These are phyloP conservation scores for Cephus runcator DNA, from an alignment of 2,888 invertebrate genomes.

Conservation along the genomic window DNA sequence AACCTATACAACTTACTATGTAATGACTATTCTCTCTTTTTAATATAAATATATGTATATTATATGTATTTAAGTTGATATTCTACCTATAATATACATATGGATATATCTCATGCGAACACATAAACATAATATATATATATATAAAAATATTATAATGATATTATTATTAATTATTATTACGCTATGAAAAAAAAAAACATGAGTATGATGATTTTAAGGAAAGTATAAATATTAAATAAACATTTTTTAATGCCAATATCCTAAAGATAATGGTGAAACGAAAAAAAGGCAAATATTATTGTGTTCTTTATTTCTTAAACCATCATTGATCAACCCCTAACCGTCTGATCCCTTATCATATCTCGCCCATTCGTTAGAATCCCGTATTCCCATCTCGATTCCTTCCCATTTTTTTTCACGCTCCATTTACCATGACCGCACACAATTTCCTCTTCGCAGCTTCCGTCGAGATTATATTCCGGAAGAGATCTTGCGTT, in stretches of 20 bases:
- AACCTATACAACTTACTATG: conserved; percentile 44
- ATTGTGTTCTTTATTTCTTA: conserved; percentile 27
- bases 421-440: neutral
- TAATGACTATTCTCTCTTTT: conserved; percentile 58
- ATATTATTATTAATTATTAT: conserved; percentile 41
- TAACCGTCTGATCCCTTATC: neutral
- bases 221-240: conserved; percentile 65
- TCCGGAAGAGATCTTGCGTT: neutral
- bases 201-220: conserved; percentile 64
- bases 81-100: conserved; percentile 34
- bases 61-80: neutral
- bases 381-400: neutral
- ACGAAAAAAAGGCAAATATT: conserved; percentile 40
- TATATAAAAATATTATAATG: conserved; percentile 51
- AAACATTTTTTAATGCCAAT: conserved; percentile 64
- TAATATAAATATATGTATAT: conserved; percentile 51
- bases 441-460: neutral
- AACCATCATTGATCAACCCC: neutral
- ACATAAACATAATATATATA: conserved; percentile 54
- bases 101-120: conserved; percentile 38
- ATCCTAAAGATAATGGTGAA: conserved; percentile 61
- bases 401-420: neutral
- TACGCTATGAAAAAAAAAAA: conserved; percentile 50
- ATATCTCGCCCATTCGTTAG: neutral
- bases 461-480: neutral